phyloP scores from a whole-genome alignment of 2,797 vertebrate genomes.

The Chelmon rostratus region DNA sequence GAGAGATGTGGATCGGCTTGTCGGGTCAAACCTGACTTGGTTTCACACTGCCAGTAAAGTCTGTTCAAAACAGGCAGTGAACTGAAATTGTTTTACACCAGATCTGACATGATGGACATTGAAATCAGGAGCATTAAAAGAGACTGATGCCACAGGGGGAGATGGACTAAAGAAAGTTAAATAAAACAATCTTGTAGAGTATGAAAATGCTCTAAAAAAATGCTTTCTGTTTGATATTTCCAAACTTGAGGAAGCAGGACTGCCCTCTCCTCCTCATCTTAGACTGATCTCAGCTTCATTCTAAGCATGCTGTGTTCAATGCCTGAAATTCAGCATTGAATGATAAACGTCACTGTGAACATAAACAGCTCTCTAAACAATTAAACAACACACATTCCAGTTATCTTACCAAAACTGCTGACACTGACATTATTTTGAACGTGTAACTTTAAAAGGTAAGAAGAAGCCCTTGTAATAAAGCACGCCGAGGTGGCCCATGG shows the following conservation, averaged over 20 bases:
- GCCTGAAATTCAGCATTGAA: neutral
- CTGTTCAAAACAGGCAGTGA: constrained; percentile 6
- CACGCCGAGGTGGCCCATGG: neutral
- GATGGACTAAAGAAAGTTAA: constrained; percentile 13
- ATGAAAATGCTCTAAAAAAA: too few relatives aligned
- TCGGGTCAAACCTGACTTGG: constrained; percentile 9
- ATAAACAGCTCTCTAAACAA: neutral
- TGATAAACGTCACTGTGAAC: neutral
- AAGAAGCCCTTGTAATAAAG: neutral
- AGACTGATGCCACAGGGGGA: neutral
- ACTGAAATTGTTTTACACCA: constrained; percentile 4
- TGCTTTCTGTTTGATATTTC: constrained; percentile 12
- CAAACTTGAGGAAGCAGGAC: neutral
- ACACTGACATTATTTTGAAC: neutral
- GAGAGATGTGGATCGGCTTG: neutral
- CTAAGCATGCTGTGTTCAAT: constrained; percentile 1
- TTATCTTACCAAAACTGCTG: neutral
- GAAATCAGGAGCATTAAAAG: constrained; percentile 17
- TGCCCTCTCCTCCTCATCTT: constrained; percentile 1
- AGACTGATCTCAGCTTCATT: neutral
- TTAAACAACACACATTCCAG: neutral
- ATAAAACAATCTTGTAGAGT: constrained; percentile 13
- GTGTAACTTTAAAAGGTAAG: neutral
- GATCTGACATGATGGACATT: neutral
- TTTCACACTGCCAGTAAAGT: constrained; percentile 15